A percentile compares a stretch with the other conserved stretches of the same genome.
Conservation (phyloP, 2,113 vertebrate genomes). For the Oncorhynchus mykiss region DNA sequence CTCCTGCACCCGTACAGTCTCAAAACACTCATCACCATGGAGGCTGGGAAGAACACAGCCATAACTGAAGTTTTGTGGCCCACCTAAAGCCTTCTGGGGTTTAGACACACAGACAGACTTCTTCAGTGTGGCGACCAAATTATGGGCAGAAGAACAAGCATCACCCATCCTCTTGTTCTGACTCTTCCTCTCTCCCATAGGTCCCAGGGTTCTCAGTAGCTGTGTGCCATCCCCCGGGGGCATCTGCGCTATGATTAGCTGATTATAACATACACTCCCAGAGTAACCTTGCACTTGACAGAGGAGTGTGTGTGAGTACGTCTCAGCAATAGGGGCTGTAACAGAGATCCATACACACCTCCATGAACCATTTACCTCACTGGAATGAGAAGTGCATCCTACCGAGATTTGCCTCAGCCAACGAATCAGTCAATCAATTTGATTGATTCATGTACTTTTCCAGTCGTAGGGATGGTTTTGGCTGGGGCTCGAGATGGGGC, state of each 20-base stretch:
- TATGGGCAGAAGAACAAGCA: not conserved
- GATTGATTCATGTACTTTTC: not conserved
- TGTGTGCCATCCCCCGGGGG: not conserved
- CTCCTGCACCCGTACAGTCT: conserved; percentile 69
- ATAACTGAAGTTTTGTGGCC: not conserved
- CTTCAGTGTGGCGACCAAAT: not conserved
- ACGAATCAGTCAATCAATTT: conserved; percentile 43
- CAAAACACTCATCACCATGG: conserved; percentile 52
- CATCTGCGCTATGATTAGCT: conserved; percentile 1
- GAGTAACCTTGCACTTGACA: conserved; percentile 29
- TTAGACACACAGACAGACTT: not conserved
- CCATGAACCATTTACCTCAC: conserved; percentile 48
- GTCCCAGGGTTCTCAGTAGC: conserved; percentile 1
- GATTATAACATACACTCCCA: conserved; percentile 33
- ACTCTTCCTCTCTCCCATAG: not conserved
- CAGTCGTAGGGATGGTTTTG: not conserved
- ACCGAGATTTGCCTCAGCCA: conserved; percentile 23
- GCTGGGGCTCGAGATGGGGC: too few relatives aligned
- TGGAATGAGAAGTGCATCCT: conserved; percentile 4
- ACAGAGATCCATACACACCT: conserved; percentile 39
- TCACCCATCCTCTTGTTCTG: not conserved
- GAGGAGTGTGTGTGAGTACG: conserved; percentile 4
- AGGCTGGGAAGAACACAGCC: not conserved
- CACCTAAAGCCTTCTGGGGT: not conserved
- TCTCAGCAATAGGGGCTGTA: conserved; percentile 23